A percentile compares a stretch with the other conserved stretches of the same genome.
These are phyloP conservation scores for Rhinogobio ventralis DNA, from an alignment of 2,797 vertebrate species.

Conservation along the genomic window DNA sequence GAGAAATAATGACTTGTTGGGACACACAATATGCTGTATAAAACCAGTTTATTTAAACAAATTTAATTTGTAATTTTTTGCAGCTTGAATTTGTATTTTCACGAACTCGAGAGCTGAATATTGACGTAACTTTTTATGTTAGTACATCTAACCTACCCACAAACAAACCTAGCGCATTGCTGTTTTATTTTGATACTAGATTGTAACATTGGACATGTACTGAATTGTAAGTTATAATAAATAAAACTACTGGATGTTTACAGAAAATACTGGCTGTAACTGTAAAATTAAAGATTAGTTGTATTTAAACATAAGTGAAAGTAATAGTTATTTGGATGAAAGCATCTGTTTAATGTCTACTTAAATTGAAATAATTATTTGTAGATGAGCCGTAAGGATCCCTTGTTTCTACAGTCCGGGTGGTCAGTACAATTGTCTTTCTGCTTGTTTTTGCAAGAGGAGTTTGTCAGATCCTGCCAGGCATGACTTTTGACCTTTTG, in stretches of 20 bases:
- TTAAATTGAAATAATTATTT: not conserved
- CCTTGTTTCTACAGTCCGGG: constrained; percentile 11
- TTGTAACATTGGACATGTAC: not conserved
- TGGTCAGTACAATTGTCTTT: constrained; percentile 25
- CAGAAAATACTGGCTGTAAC: not conserved
- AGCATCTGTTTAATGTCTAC: constrained; percentile 24
- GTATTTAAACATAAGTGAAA: not conserved
- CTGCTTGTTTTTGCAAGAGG: constrained; percentile 44
- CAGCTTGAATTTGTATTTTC: not conserved
- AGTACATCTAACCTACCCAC: not conserved
- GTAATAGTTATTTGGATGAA: not conserved
- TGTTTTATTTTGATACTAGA: not conserved
- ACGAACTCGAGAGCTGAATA: not conserved
- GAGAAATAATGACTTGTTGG: not conserved
- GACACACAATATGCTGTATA: not conserved
- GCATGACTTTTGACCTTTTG: constrained; percentile 36
- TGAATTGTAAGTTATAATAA: not conserved
- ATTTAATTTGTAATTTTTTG: not conserved
- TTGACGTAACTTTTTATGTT: not conserved
- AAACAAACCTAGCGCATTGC: not conserved
- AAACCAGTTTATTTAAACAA: not conserved
- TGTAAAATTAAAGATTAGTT: not conserved
- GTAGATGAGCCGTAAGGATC: not conserved
- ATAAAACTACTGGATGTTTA: not conserved
- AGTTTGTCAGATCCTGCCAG: constrained; percentile 43